A percentile compares a stretch with the other conserved stretches of the same genome.
phyloP scores from a whole-genome alignment of 2,888 invertebrate species.

The Lapara coniferarum region DNA sequence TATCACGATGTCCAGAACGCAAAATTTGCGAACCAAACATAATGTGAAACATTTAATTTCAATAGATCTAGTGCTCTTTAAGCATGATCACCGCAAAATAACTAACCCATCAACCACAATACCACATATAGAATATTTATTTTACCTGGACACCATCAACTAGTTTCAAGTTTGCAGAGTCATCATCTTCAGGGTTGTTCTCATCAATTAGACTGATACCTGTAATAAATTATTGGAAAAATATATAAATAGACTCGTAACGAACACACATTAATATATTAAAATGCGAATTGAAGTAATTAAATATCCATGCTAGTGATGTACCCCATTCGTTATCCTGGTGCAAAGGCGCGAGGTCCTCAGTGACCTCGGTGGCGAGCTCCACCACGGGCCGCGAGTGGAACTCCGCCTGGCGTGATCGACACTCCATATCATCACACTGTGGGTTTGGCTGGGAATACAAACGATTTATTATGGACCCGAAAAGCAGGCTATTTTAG shows the following conservation, averaged over 20 bases:
- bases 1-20: no score
- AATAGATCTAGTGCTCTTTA: no score
- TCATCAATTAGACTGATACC: constrained; percentile 90
- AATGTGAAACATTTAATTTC: no score
- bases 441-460: constrained; percentile 92
- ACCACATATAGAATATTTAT: neutral
- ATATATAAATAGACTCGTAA: neutral
- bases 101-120: no score
- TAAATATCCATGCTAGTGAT: neutral
- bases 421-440: constrained; percentile 94
- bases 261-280: neutral
- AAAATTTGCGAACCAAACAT: no score
- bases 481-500: no score
- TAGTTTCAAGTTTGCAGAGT: constrained; percentile 64
- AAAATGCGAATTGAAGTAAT: constrained; percentile 4
- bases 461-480: no score
- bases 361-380: constrained; percentile 77
- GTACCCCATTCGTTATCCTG: constrained; percentile 96
- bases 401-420: constrained; percentile 86
- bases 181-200: constrained; percentile 82
- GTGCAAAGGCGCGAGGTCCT: constrained; percentile 87
- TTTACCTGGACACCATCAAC: constrained; percentile 76
- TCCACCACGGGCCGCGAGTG: constrained; percentile 81
- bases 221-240: constrained; percentile 40
- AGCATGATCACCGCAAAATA: no score